phyloP scores from a whole-genome alignment of 2,797 vertebrate genomes.

The Hephaestus fuliginosus region DNA sequence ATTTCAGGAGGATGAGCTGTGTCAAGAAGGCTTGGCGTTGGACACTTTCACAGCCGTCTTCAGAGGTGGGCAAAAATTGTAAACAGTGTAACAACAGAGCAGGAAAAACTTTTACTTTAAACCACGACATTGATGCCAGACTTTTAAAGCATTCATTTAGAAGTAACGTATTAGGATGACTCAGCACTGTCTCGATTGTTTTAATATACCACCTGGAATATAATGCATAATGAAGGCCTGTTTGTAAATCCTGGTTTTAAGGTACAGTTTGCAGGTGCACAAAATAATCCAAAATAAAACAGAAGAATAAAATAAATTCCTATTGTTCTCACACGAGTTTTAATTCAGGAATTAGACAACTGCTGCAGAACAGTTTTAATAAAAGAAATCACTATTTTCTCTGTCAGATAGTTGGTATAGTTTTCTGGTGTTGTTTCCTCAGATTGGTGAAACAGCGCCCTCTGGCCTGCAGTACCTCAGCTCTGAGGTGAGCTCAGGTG shows the following conservation, averaged over 20 bases:
- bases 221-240: background rate
- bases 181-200: background rate
- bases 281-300: background rate
- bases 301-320: background rate
- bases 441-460: background rate
- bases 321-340: background rate
- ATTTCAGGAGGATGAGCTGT: conserved; percentile 46
- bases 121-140: background rate
- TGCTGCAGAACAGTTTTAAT: background rate
- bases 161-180: background rate
- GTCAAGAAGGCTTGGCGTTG: conserved; percentile 15
- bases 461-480: background rate
- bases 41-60: conserved; percentile 21
- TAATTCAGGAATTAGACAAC: background rate
- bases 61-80: background rate
- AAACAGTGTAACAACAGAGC: conserved; percentile 3
- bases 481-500: no score
- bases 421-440: background rate
- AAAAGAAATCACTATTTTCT: background rate
- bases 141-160: conserved; percentile 2
- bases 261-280: no score
- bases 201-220: no score
- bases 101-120: conserved; percentile 2
- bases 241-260: background rate
- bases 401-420: background rate